Percentiles rank a stretch among this genome's conserved stretches.
Evolutionary conservation across 1,140 invertebrate genomes (phyloP).

Genomic region (Neelides sp.): DNA sequence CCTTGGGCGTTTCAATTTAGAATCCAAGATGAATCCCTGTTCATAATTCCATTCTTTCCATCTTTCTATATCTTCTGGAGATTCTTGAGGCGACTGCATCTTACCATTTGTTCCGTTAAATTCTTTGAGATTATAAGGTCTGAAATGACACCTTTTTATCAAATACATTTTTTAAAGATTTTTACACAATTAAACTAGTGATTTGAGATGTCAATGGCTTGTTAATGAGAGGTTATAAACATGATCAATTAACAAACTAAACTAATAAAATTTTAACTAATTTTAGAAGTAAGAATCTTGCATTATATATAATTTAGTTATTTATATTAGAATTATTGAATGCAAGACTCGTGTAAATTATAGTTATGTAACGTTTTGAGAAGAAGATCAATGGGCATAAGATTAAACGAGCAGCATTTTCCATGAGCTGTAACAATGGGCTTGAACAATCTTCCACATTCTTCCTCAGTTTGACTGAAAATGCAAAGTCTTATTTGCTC

Average conservation of each 20-base stretch:
- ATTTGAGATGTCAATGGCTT: too few species aligned
- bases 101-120: neutral
- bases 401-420: slow-evolving; percentile 66
- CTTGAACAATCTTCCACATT: slow-evolving; percentile 56
- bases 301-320: too few species aligned
- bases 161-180: neutral
- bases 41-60: slow-evolving; percentile 1
- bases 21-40: neutral
- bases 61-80: neutral
- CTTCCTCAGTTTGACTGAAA: neutral
- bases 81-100: neutral
- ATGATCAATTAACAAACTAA: neutral
- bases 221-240: neutral
- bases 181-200: too few species aligned
- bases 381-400: too few species aligned
- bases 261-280: neutral
- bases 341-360: too few species aligned
- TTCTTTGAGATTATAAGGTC: too few species aligned
- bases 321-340: too few species aligned
- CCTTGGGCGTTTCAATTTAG: neutral
- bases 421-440: slow-evolving; percentile 63
- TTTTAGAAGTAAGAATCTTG: slow-evolving; percentile 32
- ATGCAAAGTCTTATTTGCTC: neutral
- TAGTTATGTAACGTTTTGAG: too few species aligned
- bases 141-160: neutral